Evolutionary conservation across 2,113 vertebrate genomes (phyloP), one percentile per base, ranked within the genome.

Genomic region (Ciconia stormi): DNA sequence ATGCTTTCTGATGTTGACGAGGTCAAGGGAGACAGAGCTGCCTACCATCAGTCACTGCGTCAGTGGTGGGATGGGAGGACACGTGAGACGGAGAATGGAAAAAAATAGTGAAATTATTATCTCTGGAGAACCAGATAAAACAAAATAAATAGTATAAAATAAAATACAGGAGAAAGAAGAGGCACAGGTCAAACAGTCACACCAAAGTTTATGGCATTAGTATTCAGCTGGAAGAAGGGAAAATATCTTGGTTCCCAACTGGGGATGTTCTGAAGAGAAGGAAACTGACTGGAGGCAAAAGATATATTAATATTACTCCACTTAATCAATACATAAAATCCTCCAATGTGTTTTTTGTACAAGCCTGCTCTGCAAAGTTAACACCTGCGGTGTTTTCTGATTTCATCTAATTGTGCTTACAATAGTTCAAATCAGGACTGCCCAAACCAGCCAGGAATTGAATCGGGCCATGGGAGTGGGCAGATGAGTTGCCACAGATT

Each of bases 321-420:
- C 98, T 98, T 98, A 98, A 98, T 98, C 98, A 98, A 98, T 98
- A 98, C 72, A 97, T 98, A 98, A 98, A 98, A 98, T 94, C 94
- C 96, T 98, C 97, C 98, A 94, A 98, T 95, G 98, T 97, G 94
- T 87, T 97, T 97, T 98, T 97, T 97, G 94, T 96, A 96, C 87
- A 83, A 97, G 94, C 63, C 91, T 96, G 85, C 89, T 97, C 89
- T 81, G 85, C 90, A 82, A 97, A 97, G 96, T 97, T 96, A 97
- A 96, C 91, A 97, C 87, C 96, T 95, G 92, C 91, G 95, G 94
- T 97, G 96, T 96, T 96, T 98, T 95, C 95, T 94, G 70, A 87
- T 97, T 97, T 94, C 85, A 96, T 95, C 95, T 94, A 96, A 97
- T 93, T 94, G 47, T 90, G 59, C 80, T 91, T 95, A 74, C 89